Evolutionary conservation across 2,888 invertebrate species (phyloP), one percentile per base, ranked within the genome.

Genomic region (Pristionchus arcanus): DNA sequence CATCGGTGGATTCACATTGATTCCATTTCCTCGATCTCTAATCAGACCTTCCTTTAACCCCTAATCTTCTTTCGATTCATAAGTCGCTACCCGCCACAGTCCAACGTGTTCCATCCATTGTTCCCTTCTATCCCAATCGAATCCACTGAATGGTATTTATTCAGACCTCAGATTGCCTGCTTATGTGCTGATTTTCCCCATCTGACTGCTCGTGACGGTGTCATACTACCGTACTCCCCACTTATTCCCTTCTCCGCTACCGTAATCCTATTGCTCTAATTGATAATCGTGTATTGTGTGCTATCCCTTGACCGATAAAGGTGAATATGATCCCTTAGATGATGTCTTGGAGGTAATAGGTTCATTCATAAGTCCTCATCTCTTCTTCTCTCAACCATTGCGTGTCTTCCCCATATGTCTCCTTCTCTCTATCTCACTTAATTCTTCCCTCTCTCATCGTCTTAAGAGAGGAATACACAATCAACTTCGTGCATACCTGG

Each of bases 401-500:
- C 87, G 87, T 87, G 87, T 68, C 87, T 68, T 87, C 53, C 49
- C 87, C 87, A 87, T 63, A 63, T 87, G 87, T 42, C 87, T 21
- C 28, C 42, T 16, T 34, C 77, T 42, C 42, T 77, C 49, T 83
- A 53, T 31, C 84, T 34, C 84, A 28, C 34, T 53, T 81, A 81
- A 81, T 81, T 81, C 81, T 81, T 74, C 74, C 74, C 74, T 81
- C 81, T 49, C 81, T 81, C 84, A 85, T 59, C 55, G 55, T 85
- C 84, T 85, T 85, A 85, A 85, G 37, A 59, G 63, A 53, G 37
- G 87, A 63, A 87, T 87, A 87, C 53, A 42, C 49, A 87, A 87
- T 63, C 66, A 68, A 53, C 66, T 87, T 87, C 87, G 87, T 87
- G 87, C 84, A 55, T 85, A 85, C 84, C 84, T 85, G 59, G 84